Evolutionary conservation across 2,113 vertebrate species (phyloP).

Genomic region (Emydocephalus ijimae): DNA sequence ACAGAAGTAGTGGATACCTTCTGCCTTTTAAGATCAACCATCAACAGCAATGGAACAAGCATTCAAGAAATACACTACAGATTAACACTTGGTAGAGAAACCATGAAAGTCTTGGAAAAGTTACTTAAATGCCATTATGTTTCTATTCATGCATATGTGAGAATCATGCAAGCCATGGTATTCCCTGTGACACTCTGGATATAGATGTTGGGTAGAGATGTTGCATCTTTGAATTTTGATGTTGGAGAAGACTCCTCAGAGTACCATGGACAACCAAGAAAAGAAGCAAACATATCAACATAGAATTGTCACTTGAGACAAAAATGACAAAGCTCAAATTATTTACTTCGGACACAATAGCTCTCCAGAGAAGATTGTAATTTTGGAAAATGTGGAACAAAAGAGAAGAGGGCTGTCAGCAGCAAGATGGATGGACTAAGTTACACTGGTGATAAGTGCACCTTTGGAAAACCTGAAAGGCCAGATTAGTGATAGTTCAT

Average conservation of each 20-base stretch:
- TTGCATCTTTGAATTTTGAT: background rate
- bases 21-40: background rate
- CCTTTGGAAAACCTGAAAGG: background rate
- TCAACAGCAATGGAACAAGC: background rate
- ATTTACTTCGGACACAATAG: background rate
- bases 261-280: background rate
- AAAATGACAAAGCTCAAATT: background rate
- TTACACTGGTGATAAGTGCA: background rate
- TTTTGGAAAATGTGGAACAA: background rate
- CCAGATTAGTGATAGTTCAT: background rate
- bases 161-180: background rate
- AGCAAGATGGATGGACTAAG: background rate
- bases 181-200: background rate
- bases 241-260: background rate
- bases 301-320: background rate
- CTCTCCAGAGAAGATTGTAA: background rate
- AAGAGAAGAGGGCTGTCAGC: background rate
- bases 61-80: background rate
- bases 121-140: too few species aligned
- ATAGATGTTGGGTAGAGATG: background rate
- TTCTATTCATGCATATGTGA: background rate
- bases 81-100: background rate
- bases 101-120: background rate
- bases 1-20: background rate
- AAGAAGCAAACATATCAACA: background rate